Conservation (phyloP, 1,140 invertebrate species). For the Drosophila pachea region DNA sequence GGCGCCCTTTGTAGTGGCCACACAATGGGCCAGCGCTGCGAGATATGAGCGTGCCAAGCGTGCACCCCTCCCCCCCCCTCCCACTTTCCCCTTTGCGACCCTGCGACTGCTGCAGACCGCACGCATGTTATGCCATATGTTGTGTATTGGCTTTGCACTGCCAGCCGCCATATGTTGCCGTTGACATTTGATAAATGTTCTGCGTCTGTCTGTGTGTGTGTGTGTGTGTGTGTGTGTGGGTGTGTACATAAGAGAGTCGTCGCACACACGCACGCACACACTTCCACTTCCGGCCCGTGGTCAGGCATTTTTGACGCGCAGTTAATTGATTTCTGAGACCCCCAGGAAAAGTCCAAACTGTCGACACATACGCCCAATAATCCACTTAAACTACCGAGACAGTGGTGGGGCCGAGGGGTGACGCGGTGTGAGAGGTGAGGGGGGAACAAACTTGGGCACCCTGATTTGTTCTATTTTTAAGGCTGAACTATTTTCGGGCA, state of each 20-base stretch:
- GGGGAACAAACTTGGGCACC: no score
- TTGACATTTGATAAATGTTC: constrained; percentile 70
- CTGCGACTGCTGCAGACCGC: no score
- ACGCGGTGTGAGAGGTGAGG: no score
- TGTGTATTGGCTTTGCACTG: constrained; percentile 25
- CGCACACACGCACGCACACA: constrained; percentile 14
- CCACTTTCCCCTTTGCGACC: background rate
- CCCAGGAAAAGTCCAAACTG: constrained; percentile 23
- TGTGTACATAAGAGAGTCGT: background rate
- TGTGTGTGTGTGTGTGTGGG: constrained; percentile 1
- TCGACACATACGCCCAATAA: constrained; percentile 51
- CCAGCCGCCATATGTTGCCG: constrained; percentile 46
- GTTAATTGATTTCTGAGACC: constrained; percentile 71
- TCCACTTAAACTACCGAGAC: constrained; percentile 52
- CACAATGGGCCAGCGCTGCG: background rate
- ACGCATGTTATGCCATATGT: constrained; percentile 36
- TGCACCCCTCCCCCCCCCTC: background rate
- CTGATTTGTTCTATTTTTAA: constrained; percentile 35
- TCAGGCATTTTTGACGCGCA: constrained; percentile 59
- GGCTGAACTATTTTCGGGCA: constrained; percentile 54
- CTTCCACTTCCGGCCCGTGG: constrained; percentile 53
- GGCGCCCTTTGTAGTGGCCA: constrained; percentile 16
- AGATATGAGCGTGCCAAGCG: constrained; percentile 3
- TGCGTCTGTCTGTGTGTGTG: constrained; percentile 5
- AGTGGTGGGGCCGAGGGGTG: no score